Conservation (phyloP, 1,140 invertebrate species). For the Papilio polyxenes region DNA sequence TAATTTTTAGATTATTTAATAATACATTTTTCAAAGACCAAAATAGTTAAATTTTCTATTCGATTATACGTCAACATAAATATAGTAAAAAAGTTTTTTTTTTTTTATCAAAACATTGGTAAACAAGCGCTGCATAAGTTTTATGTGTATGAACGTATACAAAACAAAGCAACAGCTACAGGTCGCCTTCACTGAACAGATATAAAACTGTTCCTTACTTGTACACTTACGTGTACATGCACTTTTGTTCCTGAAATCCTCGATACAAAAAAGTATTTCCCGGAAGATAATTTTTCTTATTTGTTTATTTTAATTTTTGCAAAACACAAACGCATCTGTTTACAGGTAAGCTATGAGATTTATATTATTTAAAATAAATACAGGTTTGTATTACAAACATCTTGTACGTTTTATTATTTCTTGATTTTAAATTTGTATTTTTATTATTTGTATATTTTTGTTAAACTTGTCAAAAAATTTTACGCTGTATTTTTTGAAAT, state of each 20-base stretch:
- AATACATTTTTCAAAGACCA: neutral
- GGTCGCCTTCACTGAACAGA: constrained; percentile 24
- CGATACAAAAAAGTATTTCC: neutral
- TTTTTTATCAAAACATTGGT: neutral
- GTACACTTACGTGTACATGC: constrained; percentile 22
- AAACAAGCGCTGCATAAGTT: constrained; percentile 16
- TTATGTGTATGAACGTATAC: constrained; percentile 23
- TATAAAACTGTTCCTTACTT: constrained; percentile 44
- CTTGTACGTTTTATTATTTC: neutral
- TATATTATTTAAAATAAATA: neutral
- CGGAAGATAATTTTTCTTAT: neutral
- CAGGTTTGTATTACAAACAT: neutral
- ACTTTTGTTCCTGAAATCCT: neutral
- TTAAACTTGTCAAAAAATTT: neutral
- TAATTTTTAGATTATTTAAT: no score
- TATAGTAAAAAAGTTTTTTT: neutral
- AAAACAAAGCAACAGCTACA: constrained; percentile 39
- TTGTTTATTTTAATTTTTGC: neutral
- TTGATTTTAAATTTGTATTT: neutral
- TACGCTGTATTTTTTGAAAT: neutral
- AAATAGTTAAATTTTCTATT: neutral
- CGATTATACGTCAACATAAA: neutral
- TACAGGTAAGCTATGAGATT: neutral
- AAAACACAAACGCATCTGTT: neutral
- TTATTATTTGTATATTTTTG: neutral